These are phyloP conservation scores for Cervus canadensis DNA, from an alignment of 2,113 vertebrate genomes.

Conservation along the genomic window DNA sequence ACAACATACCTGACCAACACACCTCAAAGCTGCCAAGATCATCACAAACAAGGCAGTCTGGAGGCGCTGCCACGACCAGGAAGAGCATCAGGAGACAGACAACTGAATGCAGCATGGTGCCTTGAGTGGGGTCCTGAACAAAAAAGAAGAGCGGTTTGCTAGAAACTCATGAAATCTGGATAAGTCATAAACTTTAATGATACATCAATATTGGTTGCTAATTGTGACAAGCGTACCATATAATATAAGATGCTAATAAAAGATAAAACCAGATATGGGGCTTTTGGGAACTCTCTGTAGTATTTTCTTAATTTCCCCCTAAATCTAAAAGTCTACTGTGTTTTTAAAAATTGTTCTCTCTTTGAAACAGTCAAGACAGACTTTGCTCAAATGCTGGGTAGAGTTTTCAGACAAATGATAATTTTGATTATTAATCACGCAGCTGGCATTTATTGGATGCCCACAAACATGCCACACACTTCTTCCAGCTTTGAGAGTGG, in stretches of 20 bases:
- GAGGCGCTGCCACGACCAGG: background rate
- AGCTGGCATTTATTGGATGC: background rate
- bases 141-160: no score
- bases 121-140: background rate
- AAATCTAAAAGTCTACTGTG: background rate
- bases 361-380: background rate
- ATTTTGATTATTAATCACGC: background rate
- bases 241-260: background rate
- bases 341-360: background rate
- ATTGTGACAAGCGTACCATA: background rate
- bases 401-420: background rate
- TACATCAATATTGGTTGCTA: no score
- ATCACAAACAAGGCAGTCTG: background rate
- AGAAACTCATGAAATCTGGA: background rate
- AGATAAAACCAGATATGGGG: rapidly evolving
- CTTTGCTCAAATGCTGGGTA: background rate
- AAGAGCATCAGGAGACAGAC: background rate
- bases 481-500: background rate
- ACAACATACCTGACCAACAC: rapidly evolving
- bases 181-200: background rate
- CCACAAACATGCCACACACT: rapidly evolving
- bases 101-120: no score
- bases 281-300: rapidly evolving
- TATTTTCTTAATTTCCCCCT: background rate
- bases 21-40: no score